Evolutionary conservation across 2,888 invertebrate genomes (phyloP).

Genomic region (Drosophila eohydei): DNA sequence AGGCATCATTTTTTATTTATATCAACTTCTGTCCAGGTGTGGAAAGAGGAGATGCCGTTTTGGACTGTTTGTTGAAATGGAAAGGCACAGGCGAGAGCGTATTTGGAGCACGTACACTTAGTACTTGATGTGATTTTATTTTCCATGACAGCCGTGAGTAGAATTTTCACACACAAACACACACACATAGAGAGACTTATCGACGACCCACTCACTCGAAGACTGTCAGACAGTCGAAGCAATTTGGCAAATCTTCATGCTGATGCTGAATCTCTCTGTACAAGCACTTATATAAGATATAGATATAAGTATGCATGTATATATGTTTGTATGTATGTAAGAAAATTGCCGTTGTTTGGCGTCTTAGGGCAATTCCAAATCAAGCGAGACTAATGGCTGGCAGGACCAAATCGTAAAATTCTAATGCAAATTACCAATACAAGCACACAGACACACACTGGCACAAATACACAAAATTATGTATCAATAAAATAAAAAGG

Average conservation of each 20-base stretch:
- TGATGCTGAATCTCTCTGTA: slow-evolving; percentile 26
- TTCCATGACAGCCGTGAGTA: slow-evolving; percentile 53
- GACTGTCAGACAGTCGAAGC: slow-evolving; percentile 33
- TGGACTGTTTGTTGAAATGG: slow-evolving; percentile 70
- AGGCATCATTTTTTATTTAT: slow-evolving; percentile 75
- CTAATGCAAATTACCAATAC: slow-evolving; percentile 47
- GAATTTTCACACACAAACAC: slow-evolving; percentile 55
- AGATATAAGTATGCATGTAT: slow-evolving; percentile 12
- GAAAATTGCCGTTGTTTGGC: slow-evolving; percentile 13
- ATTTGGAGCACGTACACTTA: slow-evolving; percentile 74
- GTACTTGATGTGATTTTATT: slow-evolving; percentile 72
- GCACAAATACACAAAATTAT: slow-evolving; percentile 21
- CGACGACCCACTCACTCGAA: slow-evolving; percentile 14
- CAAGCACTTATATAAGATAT: slow-evolving; percentile 50
- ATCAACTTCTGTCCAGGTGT: slow-evolving; percentile 43
- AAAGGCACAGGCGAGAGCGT: slow-evolving; percentile 74
- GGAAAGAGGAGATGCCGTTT: slow-evolving; percentile 10
- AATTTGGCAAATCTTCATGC: slow-evolving; percentile 71
- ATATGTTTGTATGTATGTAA: neutral
- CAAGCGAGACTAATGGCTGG: slow-evolving; percentile 52
- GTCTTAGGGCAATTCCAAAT: slow-evolving; percentile 36
- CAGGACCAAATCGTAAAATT: slow-evolving; percentile 42
- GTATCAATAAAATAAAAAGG: slow-evolving; percentile 41
- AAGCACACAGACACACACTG: slow-evolving; percentile 11
- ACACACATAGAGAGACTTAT: slow-evolving; percentile 3